Evolutionary conservation across 1,140 invertebrate genomes (phyloP).

Genomic region (Telenomus remus): DNA sequence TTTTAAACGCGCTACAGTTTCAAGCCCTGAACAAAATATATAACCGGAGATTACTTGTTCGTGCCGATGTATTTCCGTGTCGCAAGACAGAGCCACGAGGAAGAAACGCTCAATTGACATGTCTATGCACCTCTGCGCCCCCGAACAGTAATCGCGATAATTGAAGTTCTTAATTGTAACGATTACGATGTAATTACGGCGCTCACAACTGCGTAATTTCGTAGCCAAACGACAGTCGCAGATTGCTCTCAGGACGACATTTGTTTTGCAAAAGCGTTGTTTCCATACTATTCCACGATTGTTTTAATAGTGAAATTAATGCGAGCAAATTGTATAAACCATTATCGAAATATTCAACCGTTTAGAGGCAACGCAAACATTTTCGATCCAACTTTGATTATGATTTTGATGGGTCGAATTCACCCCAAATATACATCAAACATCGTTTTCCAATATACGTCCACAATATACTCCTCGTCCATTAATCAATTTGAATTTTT

Average conservation of each 20-base stretch:
- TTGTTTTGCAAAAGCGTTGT: slow-evolving; percentile 34
- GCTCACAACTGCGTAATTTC: slow-evolving; percentile 42
- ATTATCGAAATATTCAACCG: background rate
- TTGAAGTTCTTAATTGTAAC: slow-evolving; percentile 50
- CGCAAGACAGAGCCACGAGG: too few relatives aligned
- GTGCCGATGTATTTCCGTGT: background rate
- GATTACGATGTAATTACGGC: slow-evolving; percentile 46
- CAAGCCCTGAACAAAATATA: too few relatives aligned
- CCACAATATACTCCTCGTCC: too few relatives aligned
- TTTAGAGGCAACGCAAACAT: slow-evolving; percentile 9
- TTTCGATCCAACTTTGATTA: slow-evolving; percentile 46
- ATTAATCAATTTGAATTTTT: too few relatives aligned
- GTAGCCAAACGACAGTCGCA: slow-evolving; percentile 36
- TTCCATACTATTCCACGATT: slow-evolving; percentile 7
- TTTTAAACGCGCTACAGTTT: too few relatives aligned
- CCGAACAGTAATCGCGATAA: slow-evolving; percentile 38
- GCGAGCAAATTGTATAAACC: slow-evolving; percentile 9
- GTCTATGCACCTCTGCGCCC: slow-evolving; percentile 11
- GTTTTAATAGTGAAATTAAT: slow-evolving; percentile 20
- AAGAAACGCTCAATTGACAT: slow-evolving; percentile 14
- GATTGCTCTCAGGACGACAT: slow-evolving; percentile 26
- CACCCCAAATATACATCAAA: too few relatives aligned
- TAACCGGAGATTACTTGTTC: too few relatives aligned
- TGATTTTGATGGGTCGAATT: too few relatives aligned
- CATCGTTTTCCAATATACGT: too few relatives aligned